Base-by-base conservation (phyloP, 2,888 invertebrate species). In the Cheilosia vernalis region DNA sequence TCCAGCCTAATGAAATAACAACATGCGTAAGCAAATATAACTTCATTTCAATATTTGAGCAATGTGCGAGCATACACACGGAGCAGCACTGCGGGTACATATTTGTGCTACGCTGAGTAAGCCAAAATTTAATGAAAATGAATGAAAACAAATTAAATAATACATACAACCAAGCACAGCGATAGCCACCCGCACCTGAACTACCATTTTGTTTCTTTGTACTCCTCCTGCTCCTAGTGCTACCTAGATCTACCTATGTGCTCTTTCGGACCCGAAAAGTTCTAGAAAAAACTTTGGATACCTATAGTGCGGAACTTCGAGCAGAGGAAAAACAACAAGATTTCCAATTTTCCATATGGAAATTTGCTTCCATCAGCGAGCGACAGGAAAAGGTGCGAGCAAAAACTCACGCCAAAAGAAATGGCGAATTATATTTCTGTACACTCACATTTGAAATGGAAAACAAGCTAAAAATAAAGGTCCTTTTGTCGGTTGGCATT, bases 401-500 rank as follows among this genome's bases (percentile, higher is more conserved):
- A 7, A 21, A 58, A 67, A 40, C 49, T n/a, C 21, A 47, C 10
- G 24, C 42, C 24, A 37, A 61, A 53, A 60, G 49, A 67, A 55
- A 77, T 47, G 30, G 67, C 61, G 55, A 77, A 61, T 77, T 49
- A 64, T 74, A 55, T 69, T 42, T 58, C 66, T 66, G 49, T 66
- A 30, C 42, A 24, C 21, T 55, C 53, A 19, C 60, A 63, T 73
- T 63, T 30, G 73, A 64, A 74, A 56, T 56, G 63, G 64, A 74
- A 74, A 64, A 74, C 17, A 44, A 63, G 24, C 0, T n/a, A 67
- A 60, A 67, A 40, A 30, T 30, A 61, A 74, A 79, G 37, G 60
- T 77, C 76, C 72, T 72, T 81, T 85, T 85, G 85, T 85, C 77
- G 80, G 85, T 85, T 85, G 77, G 15, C 76, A 85, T 81, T 81